phyloP scores from a whole-genome alignment of 2,888 invertebrate genomes.

The Zeuzera pyrina region DNA sequence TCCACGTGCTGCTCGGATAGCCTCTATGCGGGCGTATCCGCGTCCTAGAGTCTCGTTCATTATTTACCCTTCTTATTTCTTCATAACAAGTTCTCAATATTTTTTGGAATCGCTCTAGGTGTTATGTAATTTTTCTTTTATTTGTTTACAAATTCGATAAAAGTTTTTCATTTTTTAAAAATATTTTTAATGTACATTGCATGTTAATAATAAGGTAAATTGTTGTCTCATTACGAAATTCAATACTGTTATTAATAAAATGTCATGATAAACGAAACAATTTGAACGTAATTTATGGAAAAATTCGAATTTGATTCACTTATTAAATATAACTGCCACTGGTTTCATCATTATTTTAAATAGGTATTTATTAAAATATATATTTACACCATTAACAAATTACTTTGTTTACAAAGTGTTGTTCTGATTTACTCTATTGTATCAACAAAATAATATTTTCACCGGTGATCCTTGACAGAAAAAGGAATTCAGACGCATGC shows the following conservation, averaged over 20 bases:
- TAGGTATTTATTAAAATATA: neutral
- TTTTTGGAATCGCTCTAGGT: no score
- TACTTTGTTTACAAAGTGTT: constrained; percentile 5
- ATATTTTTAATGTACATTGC: no score
- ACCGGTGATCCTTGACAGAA: constrained; percentile 38
- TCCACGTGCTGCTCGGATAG: constrained; percentile 68
- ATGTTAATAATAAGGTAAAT: no score
- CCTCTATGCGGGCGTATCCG: constrained; percentile 77
- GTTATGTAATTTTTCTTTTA: no score
- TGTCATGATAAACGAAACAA: no score
- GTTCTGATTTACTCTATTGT: constrained; percentile 15
- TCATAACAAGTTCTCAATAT: constrained; percentile 11
- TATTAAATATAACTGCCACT: neutral
- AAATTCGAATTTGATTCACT: no score
- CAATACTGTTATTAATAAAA: no score
- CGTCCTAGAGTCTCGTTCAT: constrained; percentile 79
- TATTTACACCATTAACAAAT: no score
- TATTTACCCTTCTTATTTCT: constrained; percentile 13
- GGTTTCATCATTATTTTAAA: neutral
- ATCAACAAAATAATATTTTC: constrained; percentile 24
- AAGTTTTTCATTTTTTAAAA: no score
- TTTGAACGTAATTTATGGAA: no score
- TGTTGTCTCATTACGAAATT: no score
- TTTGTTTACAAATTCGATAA: no score
- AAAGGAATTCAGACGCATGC: constrained; percentile 39